Conservation (phyloP, 2,888 invertebrate genomes). For the Spisula solida region DNA sequence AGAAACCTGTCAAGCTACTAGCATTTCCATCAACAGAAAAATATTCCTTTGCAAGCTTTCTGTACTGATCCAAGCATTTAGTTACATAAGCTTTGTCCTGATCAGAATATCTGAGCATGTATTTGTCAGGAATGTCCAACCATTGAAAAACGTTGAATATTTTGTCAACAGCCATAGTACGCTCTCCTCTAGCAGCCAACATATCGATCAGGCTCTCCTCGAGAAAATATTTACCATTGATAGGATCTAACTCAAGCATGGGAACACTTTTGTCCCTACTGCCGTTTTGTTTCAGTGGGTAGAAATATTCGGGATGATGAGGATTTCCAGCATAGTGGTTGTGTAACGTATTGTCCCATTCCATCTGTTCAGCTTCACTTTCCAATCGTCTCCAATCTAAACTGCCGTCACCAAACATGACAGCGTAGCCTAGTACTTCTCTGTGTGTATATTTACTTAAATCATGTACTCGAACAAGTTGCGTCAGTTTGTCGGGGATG, state of each 20-base stretch:
- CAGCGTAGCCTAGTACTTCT: constrained; percentile 66
- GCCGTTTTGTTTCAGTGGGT: constrained; percentile 45
- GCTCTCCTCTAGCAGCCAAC: constrained; percentile 65
- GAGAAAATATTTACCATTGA: constrained; percentile 50
- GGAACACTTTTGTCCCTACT: constrained; percentile 37
- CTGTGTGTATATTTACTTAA: constrained; percentile 64
- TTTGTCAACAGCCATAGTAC: constrained; percentile 54
- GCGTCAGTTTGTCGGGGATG: constrained; percentile 55
- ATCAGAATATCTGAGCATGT: constrained; percentile 55
- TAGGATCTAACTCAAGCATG: constrained; percentile 42
- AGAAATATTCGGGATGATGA: constrained; percentile 72
- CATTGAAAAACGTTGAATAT: constrained; percentile 57
- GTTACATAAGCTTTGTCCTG: constrained; percentile 51
- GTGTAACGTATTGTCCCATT: constrained; percentile 56
- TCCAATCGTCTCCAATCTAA: constrained; percentile 49
- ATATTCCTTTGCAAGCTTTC: constrained; percentile 31
- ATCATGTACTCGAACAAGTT: constrained; percentile 57
- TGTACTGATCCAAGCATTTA: constrained; percentile 37
- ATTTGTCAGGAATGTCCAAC: constrained; percentile 59
- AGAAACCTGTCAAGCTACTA: neutral
- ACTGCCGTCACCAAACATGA: constrained; percentile 66
- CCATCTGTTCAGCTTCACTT: constrained; percentile 53
- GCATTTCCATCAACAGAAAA: constrained; percentile 24
- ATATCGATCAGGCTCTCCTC: constrained; percentile 68
- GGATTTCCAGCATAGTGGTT: constrained; percentile 65